Evolutionary conservation across 2,797 vertebrate species (phyloP).

Genomic region (Lacerta bilineata): DNA sequence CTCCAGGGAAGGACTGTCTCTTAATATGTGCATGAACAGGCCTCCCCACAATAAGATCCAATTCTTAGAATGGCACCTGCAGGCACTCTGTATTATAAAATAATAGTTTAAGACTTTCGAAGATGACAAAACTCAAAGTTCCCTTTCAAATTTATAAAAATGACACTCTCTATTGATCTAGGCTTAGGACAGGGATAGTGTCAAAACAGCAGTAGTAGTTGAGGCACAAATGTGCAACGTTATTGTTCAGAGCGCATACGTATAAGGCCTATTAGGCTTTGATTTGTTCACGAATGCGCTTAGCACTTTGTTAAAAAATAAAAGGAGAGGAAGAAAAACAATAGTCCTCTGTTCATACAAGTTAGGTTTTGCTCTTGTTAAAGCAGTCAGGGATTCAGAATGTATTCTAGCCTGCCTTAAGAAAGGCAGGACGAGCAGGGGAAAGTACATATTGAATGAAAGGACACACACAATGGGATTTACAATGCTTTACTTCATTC

Average conservation of each 20-base stretch:
- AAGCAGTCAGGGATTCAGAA: constrained; percentile 32
- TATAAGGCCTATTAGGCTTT: constrained; percentile 68
- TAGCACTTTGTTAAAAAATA: constrained; percentile 71
- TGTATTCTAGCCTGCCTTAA: constrained; percentile 63
- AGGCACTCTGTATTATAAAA: constrained; percentile 62
- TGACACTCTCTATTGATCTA: constrained; percentile 74
- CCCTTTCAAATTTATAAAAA: constrained; percentile 75
- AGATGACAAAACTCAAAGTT: constrained; percentile 61
- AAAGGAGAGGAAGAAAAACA: constrained; percentile 63
- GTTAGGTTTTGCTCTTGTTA: constrained; percentile 30
- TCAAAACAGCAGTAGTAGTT: constrained; percentile 65
- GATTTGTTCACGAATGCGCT: constrained; percentile 74
- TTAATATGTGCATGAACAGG: constrained; percentile 38
- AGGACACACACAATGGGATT: constrained; percentile 53
- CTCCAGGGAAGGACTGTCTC: constrained; percentile 43
- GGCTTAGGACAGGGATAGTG: constrained; percentile 71
- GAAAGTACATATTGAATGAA: constrained; percentile 45
- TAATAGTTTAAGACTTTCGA: constrained; percentile 72
- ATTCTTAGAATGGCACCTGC: constrained; percentile 58
- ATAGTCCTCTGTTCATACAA: constrained; percentile 57
- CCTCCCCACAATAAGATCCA: constrained; percentile 42
- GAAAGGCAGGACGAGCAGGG: constrained; percentile 47
- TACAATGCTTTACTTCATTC: constrained; percentile 50
- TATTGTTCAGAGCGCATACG: constrained; percentile 73
- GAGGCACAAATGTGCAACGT: constrained; percentile 70